These are phyloP conservation scores for Rapana venosa DNA, from an alignment of 2,888 invertebrate species.

Conservation along the genomic window DNA sequence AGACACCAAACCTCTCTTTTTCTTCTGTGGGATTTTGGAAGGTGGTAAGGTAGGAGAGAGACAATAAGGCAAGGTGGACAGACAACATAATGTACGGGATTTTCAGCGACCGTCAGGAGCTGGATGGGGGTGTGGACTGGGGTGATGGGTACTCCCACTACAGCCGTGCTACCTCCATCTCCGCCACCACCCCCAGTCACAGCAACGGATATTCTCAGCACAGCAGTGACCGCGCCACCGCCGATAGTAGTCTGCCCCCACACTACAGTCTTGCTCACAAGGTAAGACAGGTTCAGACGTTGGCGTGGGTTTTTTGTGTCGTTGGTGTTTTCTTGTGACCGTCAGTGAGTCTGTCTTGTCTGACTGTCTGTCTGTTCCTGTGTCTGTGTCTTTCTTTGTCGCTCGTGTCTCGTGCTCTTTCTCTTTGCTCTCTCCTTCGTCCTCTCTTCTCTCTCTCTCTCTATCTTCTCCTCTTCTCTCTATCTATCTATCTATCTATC, in stretches of 20 bases:
- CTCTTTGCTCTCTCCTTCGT: background rate
- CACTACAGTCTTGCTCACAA: background rate
- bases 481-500: background rate
- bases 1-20: background rate
- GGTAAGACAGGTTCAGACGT: constrained; percentile 9
- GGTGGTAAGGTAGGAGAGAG: background rate
- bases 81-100: constrained; percentile 26
- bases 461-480: background rate
- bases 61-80: background rate
- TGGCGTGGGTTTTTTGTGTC: background rate
- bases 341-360: background rate
- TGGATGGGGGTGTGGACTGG: background rate
- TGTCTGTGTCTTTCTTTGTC: background rate
- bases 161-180: constrained; percentile 20
- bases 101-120: constrained; percentile 21
- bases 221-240: too few species aligned
- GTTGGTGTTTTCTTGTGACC: background rate
- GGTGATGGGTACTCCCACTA: constrained; percentile 24
- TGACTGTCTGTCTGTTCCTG: background rate
- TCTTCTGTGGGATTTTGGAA: background rate
- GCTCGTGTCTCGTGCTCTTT: too few species aligned
- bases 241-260: background rate
- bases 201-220: constrained; percentile 20
- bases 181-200: background rate
- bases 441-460: background rate